Percentiles rank a stretch among this genome's conserved stretches.
These are phyloP conservation scores for Menidia menidia DNA, from an alignment of 2,797 vertebrate genomes.

Conservation along the genomic window DNA sequence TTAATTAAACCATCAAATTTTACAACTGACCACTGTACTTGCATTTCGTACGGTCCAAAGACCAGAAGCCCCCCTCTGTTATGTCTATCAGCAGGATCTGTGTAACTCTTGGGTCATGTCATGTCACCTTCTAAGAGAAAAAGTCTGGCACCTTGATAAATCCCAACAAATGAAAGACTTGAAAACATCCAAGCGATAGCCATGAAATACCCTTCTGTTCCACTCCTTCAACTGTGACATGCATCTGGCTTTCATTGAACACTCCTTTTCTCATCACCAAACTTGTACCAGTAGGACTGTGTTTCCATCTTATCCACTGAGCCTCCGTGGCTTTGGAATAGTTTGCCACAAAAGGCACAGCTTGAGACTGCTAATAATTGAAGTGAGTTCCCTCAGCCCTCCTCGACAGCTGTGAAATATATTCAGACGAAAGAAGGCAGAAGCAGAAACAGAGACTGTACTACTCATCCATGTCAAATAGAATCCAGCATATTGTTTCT, in stretches of 20 bases:
- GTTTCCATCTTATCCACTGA: conserved; percentile 45
- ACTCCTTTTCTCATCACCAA: conserved; percentile 33
- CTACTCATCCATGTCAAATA: conserved; percentile 71
- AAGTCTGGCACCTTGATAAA: conserved; percentile 32
- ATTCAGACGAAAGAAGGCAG: conserved; percentile 54
- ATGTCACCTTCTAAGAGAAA: conserved; percentile 22
- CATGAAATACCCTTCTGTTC: conserved; percentile 39
- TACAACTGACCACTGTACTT: neutral
- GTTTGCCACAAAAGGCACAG: conserved; percentile 59
- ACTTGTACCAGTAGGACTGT: conserved; percentile 29
- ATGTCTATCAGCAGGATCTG: conserved; percentile 14
- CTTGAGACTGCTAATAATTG: conserved; percentile 73
- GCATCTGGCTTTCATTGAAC: conserved; percentile 33
- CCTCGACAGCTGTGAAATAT: conserved; percentile 65
- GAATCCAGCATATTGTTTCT: conserved; percentile 60
- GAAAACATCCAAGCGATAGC: conserved; percentile 30
- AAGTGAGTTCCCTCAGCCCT: conserved; percentile 55
- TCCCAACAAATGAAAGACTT: conserved; percentile 25
- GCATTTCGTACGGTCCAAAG: conserved; percentile 1
- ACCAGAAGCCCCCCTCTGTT: neutral
- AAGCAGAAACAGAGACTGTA: conserved; percentile 21
- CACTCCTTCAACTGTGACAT: conserved; percentile 27
- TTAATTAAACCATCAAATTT: neutral
- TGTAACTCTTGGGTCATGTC: conserved; percentile 18
- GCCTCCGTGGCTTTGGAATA: conserved; percentile 36